Evolutionary conservation across 2,797 vertebrate genomes (phyloP), one percentile per base, ranked within the genome.

Genomic region (Arnoldichthys spilopterus): DNA sequence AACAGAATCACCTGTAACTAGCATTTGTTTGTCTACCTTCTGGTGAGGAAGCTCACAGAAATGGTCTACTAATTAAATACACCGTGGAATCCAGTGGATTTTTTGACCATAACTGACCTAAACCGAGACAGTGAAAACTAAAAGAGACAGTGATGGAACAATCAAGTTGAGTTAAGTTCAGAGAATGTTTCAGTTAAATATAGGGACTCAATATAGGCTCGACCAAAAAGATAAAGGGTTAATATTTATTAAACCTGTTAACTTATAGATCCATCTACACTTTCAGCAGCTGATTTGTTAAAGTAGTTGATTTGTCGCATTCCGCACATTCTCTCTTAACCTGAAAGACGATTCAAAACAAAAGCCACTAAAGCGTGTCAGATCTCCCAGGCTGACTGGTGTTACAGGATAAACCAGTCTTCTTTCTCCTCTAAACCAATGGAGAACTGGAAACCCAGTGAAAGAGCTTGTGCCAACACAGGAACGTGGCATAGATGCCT

Each of bases 371-470:
- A 22, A 51, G 20, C 16, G 70, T 56, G 85, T 84, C 80, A 71
- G 30, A 73, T 53, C 49, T 37, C 49, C 83, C 54, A 34, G 85
- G 15, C 20, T 8, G 83, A 84, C 91, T 84, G 79, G 93, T 87
- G 63, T 0, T 70, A 78, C 91, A 18, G 77, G 90, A 68, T 53
- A 22, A 20, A 64, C 80, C 8, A 70, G 84, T 64, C 16, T 24
- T 18, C 9, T 28, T 4, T 13, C 13, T 30, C 12, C 47, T 24
- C 32, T 3, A 37, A 43, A n/a, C 0, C 3, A 15, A 70, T 32
- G 54, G 3, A 68, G 26, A 13, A 7, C 11, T 53, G 2, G 15
- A 66, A 56, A 70, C 62, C 74, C 59, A 6, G 22, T 63, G 15
- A 40, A 1, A 1, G 56, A 70, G 22, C 28, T 79, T 83, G 82